Conservation (phyloP, 2,797 vertebrate genomes). For the Scolopax bukidnonensis region DNA sequence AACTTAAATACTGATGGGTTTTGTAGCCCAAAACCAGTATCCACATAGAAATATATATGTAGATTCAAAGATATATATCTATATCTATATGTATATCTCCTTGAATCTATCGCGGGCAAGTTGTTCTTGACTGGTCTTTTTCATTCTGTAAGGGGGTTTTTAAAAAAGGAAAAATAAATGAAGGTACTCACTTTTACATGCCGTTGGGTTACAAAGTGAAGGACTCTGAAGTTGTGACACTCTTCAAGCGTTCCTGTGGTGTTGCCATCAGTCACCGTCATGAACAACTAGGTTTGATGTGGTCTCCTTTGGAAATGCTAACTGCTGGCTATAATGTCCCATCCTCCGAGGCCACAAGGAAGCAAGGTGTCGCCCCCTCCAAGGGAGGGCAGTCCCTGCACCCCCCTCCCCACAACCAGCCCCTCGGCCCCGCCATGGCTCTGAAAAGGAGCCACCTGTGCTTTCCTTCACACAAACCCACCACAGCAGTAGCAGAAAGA, state of each 20-base stretch:
- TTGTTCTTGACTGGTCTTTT: neutral
- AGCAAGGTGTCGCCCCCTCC: rapidly evolving
- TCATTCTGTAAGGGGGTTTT: neutral
- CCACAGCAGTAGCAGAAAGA: neutral
- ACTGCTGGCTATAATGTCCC: neutral
- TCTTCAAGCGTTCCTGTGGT: rapidly evolving
- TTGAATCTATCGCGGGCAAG: neutral
- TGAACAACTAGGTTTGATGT: neutral
- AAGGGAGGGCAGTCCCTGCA: rapidly evolving
- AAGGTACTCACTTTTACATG: neutral
- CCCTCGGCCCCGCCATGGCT: rapidly evolving
- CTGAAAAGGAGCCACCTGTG: rapidly evolving
- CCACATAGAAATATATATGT: too few relatives aligned
- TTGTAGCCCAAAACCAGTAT: neutral
- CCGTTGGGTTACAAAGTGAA: neutral
- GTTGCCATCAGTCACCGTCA: rapidly evolving
- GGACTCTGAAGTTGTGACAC: neutral
- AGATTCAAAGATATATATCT: too few relatives aligned
- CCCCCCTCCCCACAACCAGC: neutral
- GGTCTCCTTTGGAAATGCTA: neutral
- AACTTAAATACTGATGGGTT: neutral
- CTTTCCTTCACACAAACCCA: neutral
- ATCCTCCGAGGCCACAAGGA: neutral
- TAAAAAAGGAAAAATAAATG: neutral
- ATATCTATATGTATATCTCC: neutral